Base-by-base conservation (phyloP, 2,797 vertebrate species). In the Xiphorhynchus erythropygius region DNA sequence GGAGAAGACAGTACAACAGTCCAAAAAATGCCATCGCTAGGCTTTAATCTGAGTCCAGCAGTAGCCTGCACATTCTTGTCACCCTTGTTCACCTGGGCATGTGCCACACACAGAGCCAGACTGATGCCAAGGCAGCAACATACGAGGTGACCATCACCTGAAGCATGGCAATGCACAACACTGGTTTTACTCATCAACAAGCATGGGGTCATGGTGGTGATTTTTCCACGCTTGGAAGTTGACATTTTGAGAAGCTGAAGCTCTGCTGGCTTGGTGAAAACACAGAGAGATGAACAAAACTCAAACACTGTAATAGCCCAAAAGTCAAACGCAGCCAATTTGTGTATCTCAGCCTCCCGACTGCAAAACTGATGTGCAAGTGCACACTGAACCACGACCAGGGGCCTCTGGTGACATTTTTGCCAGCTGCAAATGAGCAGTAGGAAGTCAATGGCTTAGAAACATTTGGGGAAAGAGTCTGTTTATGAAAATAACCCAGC, bases 141-240 rank as follows among this genome's bases (percentile, higher is more conserved):
- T 7, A 21, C 0, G 0, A 68, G 35, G 33, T 18, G 79, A 32
- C 49, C 32, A 46, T 30, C 35, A 78, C 18, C 44, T 1, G 1
- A 89, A 73, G 39, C 1, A 0, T 2, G 8, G 60, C 42, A 81
- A 18, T 0, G 2, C 37, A 28, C 22, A 4, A 5, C 3, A 2
- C 44, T 13, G 17, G 7, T 53, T 46, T 53, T 6, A 49, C 64
- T 39, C 71, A 30, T 7, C 27, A 63, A 57, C 15, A 42, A 35
- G 50, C 7, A 1, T 33, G 12, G 14, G 13, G 28, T 11, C 14
- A 7, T 33, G 37, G 25, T 37, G 46, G 1, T 28, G 9, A 33
- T 37, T 28, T 71, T 50, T 78, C 35, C 11, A 28, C 0, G 0
- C 55, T 84, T 85, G 30, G 47, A 71, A 89, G 19, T 14, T 21